These are phyloP conservation scores for Lycophotia porphyrea DNA, from an alignment of 2,888 invertebrate genomes.

Conservation along the genomic window DNA sequence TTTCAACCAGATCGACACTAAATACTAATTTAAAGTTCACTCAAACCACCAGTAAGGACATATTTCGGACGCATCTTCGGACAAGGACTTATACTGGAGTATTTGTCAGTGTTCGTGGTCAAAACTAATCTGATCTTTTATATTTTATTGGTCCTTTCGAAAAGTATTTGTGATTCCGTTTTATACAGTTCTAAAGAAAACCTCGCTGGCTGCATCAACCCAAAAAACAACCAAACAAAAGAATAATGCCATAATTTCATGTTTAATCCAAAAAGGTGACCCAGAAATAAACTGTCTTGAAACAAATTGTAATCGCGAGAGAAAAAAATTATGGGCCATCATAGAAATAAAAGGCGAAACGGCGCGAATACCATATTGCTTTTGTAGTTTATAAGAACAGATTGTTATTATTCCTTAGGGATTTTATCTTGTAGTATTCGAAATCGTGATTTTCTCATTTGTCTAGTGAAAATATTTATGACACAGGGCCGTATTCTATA, in stretches of 20 bases:
- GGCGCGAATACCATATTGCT: constrained; percentile 25
- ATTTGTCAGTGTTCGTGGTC: background rate
- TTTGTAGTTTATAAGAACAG: constrained; percentile 19
- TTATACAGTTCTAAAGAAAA: too few relatives aligned
- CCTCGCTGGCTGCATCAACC: background rate
- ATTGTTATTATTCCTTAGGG: constrained; percentile 9
- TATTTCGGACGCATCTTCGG: background rate
- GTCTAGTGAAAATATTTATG: constrained; percentile 4
- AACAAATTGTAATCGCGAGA: constrained; percentile 37
- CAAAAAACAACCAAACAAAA: background rate
- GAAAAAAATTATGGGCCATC: constrained; percentile 8
- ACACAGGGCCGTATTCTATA: background rate
- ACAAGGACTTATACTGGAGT: background rate
- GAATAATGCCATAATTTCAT: background rate
- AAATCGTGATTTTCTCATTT: constrained; percentile 3
- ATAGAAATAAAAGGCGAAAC: constrained; percentile 18
- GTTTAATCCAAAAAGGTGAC: background rate
- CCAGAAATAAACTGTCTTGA: background rate
- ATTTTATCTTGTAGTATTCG: constrained; percentile 10
- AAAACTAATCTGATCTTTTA: background rate
- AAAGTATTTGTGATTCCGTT: background rate
- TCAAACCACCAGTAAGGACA: background rate
- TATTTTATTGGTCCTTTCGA: background rate
- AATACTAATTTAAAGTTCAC: background rate
- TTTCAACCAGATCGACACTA: background rate